These are phyloP conservation scores for Exaiptasia diaphana DNA, from an alignment of 64 coral and sea anemone species.

Conservation along the genomic window DNA sequence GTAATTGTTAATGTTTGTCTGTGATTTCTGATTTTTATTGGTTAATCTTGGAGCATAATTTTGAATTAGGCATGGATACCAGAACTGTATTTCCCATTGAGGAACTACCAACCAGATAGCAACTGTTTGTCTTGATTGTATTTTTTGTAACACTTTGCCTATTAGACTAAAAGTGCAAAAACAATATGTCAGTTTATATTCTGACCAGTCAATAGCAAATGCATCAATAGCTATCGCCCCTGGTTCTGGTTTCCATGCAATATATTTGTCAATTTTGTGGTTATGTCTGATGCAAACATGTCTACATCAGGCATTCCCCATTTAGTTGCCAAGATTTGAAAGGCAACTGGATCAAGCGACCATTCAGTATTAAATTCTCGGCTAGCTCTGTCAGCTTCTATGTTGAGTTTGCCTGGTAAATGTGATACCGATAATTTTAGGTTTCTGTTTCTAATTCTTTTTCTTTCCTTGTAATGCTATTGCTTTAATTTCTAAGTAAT, in stretches of 20 bases:
- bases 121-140: neutral
- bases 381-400: constrained; percentile 14
- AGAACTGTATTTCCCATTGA: constrained; percentile 62
- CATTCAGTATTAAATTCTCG: constrained; percentile 37
- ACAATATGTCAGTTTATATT: constrained; percentile 43
- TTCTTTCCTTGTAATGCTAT: constrained; percentile 47
- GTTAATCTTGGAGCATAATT: constrained; percentile 23
- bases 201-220: constrained; percentile 34
- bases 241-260: constrained; percentile 45
- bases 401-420: constrained; percentile 25
- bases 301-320: constrained; percentile 28
- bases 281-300: constrained; percentile 48
- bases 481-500: constrained; percentile 31
- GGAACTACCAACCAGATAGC: constrained; percentile 27
- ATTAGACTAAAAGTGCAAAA: constrained; percentile 51
- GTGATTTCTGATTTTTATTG: constrained; percentile 24
- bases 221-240: constrained; percentile 53
- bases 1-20: constrained; percentile 19
- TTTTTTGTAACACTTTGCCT: constrained; percentile 37
- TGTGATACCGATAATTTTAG: constrained; percentile 29
- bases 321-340: neutral
- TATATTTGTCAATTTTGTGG: constrained; percentile 14
- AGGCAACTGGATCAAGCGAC: constrained; percentile 9
- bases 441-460: constrained; percentile 5
- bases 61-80: constrained; percentile 39